A percentile compares a stretch with the other conserved stretches of the same genome.
Evolutionary conservation across 2,113 vertebrate species (phyloP).

Genomic region (Geococcyx californianus): DNA sequence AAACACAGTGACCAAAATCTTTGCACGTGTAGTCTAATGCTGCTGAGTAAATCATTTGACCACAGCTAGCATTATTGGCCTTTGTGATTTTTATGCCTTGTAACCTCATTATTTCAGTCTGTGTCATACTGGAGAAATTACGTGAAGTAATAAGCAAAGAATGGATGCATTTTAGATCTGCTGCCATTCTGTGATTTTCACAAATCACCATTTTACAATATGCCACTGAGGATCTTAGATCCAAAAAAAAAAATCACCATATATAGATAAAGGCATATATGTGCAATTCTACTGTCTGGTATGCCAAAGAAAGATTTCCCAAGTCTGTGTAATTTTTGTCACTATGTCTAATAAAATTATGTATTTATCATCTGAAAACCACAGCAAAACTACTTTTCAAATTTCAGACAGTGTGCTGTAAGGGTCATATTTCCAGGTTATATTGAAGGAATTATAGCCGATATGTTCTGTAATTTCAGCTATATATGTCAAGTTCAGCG

Average conservation of each 20-base stretch:
- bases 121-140: conserved; percentile 12
- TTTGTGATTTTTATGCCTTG: conserved; percentile 23
- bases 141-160: background rate
- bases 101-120: conserved; percentile 47
- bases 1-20: conserved; percentile 74
- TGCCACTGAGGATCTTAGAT: background rate
- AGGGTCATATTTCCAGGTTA: background rate
- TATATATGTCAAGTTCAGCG: background rate
- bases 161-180: background rate
- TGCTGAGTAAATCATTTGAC: conserved; percentile 73
- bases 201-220: background rate
- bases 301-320: background rate
- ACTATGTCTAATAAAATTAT: background rate
- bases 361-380: background rate
- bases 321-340: background rate
- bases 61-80: conserved; percentile 61
- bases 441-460: background rate
- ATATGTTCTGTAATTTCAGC: background rate
- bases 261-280: background rate
- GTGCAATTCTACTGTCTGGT: background rate
- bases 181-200: background rate
- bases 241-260: background rate
- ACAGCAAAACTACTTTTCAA: background rate
- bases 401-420: background rate
- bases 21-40: conserved; percentile 66